Conservation (phyloP, 2,888 invertebrate species). For the Thumatha senex region DNA sequence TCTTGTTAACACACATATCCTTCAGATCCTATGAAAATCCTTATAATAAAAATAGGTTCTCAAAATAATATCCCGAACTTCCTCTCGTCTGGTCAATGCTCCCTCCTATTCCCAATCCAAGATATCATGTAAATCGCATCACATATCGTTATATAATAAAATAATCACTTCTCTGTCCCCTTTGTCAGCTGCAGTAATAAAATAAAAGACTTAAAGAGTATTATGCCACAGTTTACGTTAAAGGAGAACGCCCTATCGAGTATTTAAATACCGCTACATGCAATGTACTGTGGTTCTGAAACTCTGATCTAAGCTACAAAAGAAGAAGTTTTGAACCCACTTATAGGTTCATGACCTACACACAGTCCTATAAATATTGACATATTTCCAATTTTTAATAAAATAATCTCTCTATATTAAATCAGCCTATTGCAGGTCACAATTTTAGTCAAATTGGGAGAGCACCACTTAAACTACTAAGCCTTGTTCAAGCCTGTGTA, state of each 20-base stretch:
- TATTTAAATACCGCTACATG: conserved; percentile 2
- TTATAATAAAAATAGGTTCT: background rate
- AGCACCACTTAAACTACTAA: too few relatives aligned
- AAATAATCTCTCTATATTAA: too few relatives aligned
- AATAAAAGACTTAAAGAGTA: conserved; percentile 2
- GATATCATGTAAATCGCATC: background rate
- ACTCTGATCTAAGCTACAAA: too few relatives aligned
- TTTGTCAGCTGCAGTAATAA: background rate
- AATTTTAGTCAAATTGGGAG: too few relatives aligned
- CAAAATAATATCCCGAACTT: background rate
- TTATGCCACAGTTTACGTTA: conserved; percentile 4
- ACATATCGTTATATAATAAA: conserved; percentile 4
- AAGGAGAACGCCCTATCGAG: conserved; percentile 4
- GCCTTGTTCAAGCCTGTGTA: too few relatives aligned
- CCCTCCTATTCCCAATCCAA: background rate
- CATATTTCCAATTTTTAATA: too few relatives aligned
- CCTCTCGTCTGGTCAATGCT: background rate
- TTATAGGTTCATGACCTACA: too few relatives aligned
- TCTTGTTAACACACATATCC: background rate
- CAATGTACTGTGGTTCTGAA: too few relatives aligned
- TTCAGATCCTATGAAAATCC: background rate
- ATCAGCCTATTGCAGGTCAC: too few relatives aligned
- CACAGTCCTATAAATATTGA: too few relatives aligned
- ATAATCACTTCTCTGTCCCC: conserved; percentile 1
- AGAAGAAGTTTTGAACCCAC: too few relatives aligned